Conservation (phyloP, 2,797 vertebrate species). For the Gymnoscopelus braueri region DNA sequence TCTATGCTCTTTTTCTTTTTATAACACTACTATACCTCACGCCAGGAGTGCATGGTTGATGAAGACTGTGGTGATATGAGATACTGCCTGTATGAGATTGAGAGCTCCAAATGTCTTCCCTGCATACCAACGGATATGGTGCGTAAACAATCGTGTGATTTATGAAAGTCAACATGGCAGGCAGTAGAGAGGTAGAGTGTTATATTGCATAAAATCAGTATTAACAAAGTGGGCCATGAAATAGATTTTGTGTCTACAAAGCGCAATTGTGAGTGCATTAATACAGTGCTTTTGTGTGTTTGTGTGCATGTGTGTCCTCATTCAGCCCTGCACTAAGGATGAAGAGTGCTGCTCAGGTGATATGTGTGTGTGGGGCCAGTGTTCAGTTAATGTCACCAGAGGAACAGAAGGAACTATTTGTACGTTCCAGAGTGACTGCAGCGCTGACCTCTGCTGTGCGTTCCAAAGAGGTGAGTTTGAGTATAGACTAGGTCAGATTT, state of each 20-base stretch:
- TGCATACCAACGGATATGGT: slow-evolving; percentile 87
- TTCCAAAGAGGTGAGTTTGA: slow-evolving; percentile 86
- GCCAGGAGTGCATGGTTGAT: slow-evolving; percentile 92
- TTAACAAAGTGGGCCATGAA: too few species aligned
- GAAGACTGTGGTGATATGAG: slow-evolving; percentile 88
- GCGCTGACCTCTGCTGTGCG: slow-evolving; percentile 87
- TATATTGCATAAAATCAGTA: too few species aligned
- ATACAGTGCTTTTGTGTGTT: background rate
- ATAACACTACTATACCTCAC: slow-evolving; percentile 1
- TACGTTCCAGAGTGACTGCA: slow-evolving; percentile 91
- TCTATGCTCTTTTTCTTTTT: background rate
- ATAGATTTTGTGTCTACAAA: too few species aligned
- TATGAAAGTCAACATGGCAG: too few species aligned
- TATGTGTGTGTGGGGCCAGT: slow-evolving; percentile 94
- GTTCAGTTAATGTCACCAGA: slow-evolving; percentile 72
- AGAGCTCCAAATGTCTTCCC: slow-evolving; percentile 86
- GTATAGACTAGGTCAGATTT: too few species aligned
- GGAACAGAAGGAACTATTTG: slow-evolving; percentile 93
- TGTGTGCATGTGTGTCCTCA: slow-evolving; percentile 3
- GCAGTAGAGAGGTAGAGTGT: too few species aligned
- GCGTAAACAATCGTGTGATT: slow-evolving; percentile 40
- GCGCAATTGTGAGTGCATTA: background rate
- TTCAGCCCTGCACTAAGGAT: slow-evolving; percentile 87
- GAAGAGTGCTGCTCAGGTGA: slow-evolving; percentile 90
- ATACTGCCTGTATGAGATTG: slow-evolving; percentile 89